These are phyloP conservation scores for Rhamnusium bicolor DNA, from an alignment of 2,888 invertebrate species.

Conservation along the genomic window DNA sequence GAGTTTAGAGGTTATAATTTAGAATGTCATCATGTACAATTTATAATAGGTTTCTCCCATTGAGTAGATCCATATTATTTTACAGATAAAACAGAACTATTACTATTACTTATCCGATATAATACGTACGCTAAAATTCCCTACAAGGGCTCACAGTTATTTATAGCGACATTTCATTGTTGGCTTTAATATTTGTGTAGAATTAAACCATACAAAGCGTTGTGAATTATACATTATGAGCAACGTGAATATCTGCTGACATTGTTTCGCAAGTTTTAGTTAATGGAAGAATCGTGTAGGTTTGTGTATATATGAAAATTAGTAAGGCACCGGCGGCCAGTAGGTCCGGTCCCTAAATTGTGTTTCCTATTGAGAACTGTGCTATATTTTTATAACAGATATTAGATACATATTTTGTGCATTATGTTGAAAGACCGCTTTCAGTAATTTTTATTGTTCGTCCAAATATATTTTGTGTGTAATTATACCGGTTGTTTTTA, in stretches of 20 bases:
- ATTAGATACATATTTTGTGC: constrained; percentile 12
- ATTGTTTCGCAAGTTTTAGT: constrained; percentile 20
- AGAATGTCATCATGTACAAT: no score
- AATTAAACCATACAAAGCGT: background rate
- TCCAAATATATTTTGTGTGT: background rate
- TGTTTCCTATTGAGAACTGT: background rate
- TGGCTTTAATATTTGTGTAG: background rate
- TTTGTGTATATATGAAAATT: constrained; percentile 3
- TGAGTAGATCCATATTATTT: no score
- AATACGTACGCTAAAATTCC: no score
- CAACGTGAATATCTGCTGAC: background rate
- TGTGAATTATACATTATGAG: background rate
- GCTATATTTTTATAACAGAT: background rate
- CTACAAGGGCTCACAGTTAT: background rate
- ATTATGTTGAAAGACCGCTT: background rate
- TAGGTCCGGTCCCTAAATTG: background rate
- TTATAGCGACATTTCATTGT: background rate
- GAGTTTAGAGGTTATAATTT: no score
- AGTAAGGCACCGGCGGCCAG: background rate
- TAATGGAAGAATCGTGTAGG: constrained; percentile 28
- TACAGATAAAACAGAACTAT: no score
- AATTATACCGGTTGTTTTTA: no score
- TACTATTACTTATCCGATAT: no score
- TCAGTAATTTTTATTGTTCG: background rate
- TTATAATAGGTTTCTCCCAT: no score